These are phyloP conservation scores for Aplysina aerophoba DNA, from an alignment of 37 sponge, comb jelly and placozoan genomes.

Conservation along the genomic window DNA sequence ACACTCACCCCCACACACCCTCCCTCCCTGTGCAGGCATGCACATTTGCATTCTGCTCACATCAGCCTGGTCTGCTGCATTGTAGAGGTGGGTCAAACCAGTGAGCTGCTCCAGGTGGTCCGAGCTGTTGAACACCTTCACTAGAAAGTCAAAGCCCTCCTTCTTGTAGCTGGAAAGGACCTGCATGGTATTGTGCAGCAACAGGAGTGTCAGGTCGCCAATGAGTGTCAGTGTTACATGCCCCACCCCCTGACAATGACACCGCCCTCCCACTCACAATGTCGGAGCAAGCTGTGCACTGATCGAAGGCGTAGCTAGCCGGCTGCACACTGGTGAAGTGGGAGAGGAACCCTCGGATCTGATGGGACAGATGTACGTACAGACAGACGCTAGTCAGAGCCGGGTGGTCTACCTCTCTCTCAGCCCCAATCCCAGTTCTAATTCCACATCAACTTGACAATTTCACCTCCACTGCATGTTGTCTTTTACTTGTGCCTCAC, in stretches of 20 bases:
- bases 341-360: conserved; percentile 93
- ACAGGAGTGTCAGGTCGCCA: too few relatives aligned
- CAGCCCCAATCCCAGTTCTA: neutral
- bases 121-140: conserved; percentile 93
- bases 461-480: too few relatives aligned
- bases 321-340: conserved; percentile 89
- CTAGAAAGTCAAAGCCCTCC: conserved; percentile 87
- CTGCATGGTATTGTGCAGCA: too few relatives aligned
- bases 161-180: conserved; percentile 44
- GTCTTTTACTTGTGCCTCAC: too few relatives aligned
- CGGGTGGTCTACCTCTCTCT: too few relatives aligned
- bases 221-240: too few relatives aligned
- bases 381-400: neutral
- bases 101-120: conserved; percentile 92
- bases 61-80: neutral
- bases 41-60: neutral
- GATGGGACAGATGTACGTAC: conserved; percentile 3
- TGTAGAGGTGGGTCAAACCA: conserved; percentile 82
- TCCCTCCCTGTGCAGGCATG: too few relatives aligned
- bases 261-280: conserved; percentile 60
- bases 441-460: neutral
- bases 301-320: conserved; percentile 78
- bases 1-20: too few relatives aligned
- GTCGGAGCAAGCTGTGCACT: conserved; percentile 92
- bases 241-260: too few relatives aligned